Base-by-base conservation (phyloP, 2,888 invertebrate genomes). In the Parnassius orleans region DNA sequence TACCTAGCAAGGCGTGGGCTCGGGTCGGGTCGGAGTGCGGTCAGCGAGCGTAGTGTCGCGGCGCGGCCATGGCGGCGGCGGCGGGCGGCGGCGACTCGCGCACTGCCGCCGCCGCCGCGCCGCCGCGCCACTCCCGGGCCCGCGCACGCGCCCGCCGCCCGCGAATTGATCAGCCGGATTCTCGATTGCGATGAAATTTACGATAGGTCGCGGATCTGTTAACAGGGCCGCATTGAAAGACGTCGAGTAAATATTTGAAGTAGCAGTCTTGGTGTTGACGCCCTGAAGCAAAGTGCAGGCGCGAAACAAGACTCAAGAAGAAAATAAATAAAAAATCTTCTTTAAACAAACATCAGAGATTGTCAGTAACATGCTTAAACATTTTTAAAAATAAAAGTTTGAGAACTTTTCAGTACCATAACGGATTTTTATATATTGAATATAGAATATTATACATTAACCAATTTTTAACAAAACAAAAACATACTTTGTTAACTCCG, bases 101-200 rank as follows among this genome's bases (percentile, higher is more conserved):
- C 66, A 81, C 81, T 81, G 79, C 81, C 80, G 81, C 71, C 70
- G 75, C 71, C 75, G 72, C 63, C 63, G 57, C 68, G 66, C 64
- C 67, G 67, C 73, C 70, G 71, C 71, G 69, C 69, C 76, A 61
- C 59, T 46, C 68, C 62, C 57, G 65, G 68, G 66, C 63, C 61
- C 64, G 65, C 68, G 65, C 64, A 69, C 69, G 64, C 68, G 59
- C 59, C 19, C 66, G 64, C 52, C 68, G 71, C 69, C 62, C 62
- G 69, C 73, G 72, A 75, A 89, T 89, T 89, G 89, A 89, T 89
- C 90, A 88, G 84, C 83, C 83, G 81, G 84, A 86, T 85, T 84
- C 86, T 77, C 84, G 85, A 87, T 86, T 86, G 86, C 86, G 85
- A 87, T 86, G 81, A 87, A 89, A 89, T 89, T 88, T 89, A 90